Evolutionary conservation across 2,113 vertebrate genomes (phyloP).

Genomic region (Heterocephalus glaber): DNA sequence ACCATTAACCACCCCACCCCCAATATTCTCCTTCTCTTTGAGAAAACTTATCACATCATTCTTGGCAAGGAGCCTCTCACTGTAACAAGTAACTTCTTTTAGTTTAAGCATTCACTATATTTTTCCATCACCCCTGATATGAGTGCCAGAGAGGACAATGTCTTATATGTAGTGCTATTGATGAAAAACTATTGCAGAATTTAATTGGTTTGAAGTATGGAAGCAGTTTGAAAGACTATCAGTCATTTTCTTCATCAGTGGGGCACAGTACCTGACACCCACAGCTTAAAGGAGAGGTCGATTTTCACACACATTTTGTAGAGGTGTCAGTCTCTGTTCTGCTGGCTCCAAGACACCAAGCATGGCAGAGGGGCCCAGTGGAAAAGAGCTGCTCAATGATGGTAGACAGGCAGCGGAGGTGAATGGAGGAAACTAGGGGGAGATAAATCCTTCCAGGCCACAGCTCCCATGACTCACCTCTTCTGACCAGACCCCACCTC

Average conservation of each 20-base stretch:
- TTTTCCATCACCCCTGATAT: not conserved
- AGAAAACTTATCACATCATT: not conserved
- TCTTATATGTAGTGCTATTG: not conserved
- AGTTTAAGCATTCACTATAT: not conserved
- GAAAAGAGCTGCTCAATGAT: not conserved
- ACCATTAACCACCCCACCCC: not conserved
- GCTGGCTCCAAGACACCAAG: not conserved
- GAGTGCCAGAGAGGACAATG: not conserved
- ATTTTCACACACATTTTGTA: not conserved
- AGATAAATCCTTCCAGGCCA: not conserved
- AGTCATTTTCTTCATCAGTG: not conserved
- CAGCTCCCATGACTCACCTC: not conserved
- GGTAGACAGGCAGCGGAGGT: not conserved
- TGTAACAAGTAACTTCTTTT: not conserved
- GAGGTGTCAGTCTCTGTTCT: not conserved
- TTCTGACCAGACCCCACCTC: not conserved
- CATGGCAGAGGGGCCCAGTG: not conserved
- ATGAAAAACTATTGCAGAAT: not conserved
- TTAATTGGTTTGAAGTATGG: not conserved
- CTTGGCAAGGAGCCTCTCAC: not conserved
- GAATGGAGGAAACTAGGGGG: not conserved
- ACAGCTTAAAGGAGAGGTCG: not conserved
- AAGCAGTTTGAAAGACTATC: not conserved
- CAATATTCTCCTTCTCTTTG: not conserved
- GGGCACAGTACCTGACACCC: not conserved